Evolutionary conservation across 2,888 invertebrate genomes (phyloP), one percentile per base, ranked within the genome.

Genomic region (Lingula anatina): DNA sequence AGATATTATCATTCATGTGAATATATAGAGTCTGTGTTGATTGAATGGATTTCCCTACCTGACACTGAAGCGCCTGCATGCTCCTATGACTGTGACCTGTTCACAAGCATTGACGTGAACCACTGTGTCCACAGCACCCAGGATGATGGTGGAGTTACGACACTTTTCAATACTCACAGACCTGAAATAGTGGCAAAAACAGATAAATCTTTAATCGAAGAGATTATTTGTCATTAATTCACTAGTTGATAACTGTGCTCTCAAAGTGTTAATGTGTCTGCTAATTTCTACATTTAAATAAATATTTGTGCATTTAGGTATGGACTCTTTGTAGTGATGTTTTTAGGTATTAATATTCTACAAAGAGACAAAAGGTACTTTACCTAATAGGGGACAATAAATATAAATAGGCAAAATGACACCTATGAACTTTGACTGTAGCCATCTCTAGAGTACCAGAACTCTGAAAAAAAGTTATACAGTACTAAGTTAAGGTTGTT

Each of bases 101-200:
- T 78, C 76, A 64, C 78, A 78, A 51, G 72, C 66, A 53, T 68
- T 70, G 21, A 79, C 53, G 46, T 74, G 70, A 2, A 78, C 63
- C 2, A 70, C 66, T 2, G 71, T 70, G 51, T 73, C 72, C n/a
- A 78, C 76, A 3, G 78, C 73, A 7, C 78, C 79, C 28, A 78
- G 64, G 5, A 78, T 68, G 5, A 79, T 64, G 1, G 75, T 73
- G 2, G 73, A 68, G 57, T 77, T 70, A 31, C 74, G 68, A 59
- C 78, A 78, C 54, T 75, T 76, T 59, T 75, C 75, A 42, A 76
- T 65, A 7, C 70, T 73, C 31, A 74, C 75, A 18, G 73, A 71
- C 47, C 75, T 75, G 53, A 27, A 54, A 20, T 27, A 46, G 36
- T 39, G 18, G 20, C n/a, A 38, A 25, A n/a, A 45, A 24, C 28